Conservation (phyloP, 1,140 invertebrate species). For the Phymastichus coffea region DNA sequence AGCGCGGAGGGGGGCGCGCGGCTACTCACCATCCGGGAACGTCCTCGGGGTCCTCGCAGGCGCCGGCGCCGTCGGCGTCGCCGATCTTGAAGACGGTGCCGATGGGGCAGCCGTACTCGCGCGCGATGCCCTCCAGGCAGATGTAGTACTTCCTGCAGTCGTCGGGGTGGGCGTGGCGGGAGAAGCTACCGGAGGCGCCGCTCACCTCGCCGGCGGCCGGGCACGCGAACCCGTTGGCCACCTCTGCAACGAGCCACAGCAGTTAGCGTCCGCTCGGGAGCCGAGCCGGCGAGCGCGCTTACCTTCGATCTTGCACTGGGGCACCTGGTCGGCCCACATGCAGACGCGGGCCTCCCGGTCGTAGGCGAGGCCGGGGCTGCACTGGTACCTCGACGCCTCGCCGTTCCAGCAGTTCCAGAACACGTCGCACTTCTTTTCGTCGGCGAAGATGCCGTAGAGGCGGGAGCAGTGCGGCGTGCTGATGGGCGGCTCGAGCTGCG, state of each 20-base stretch:
- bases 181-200: constrained; percentile 81
- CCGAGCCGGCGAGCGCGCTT: constrained; percentile 19
- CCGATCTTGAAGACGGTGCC: constrained; percentile 96
- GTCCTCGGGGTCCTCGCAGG: constrained; percentile 91
- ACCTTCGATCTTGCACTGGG: constrained; percentile 87
- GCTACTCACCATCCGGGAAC: constrained; percentile 87
- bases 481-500: constrained; percentile 83
- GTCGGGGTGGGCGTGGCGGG: constrained; percentile 90
- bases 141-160: constrained; percentile 96
- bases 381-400: constrained; percentile 88
- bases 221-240: constrained; percentile 85
- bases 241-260: constrained; percentile 64
- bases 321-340: constrained; percentile 93
- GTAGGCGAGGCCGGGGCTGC: constrained; percentile 90
- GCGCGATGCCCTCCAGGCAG: constrained; percentile 83
- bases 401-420: constrained; percentile 98
- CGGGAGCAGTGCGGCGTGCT: constrained; percentile 81
- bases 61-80: constrained; percentile 81
- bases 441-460: constrained; percentile 90
- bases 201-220: constrained; percentile 77
- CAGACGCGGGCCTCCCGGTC: constrained; percentile 89
- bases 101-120: constrained; percentile 93
- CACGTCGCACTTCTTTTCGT: constrained; percentile 84
- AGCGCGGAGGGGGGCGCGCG: background rate
- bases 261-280: background rate